Evolutionary conservation across 2,888 invertebrate species (phyloP), one percentile per base, ranked within the genome.

Genomic region (Blera fallax): DNA sequence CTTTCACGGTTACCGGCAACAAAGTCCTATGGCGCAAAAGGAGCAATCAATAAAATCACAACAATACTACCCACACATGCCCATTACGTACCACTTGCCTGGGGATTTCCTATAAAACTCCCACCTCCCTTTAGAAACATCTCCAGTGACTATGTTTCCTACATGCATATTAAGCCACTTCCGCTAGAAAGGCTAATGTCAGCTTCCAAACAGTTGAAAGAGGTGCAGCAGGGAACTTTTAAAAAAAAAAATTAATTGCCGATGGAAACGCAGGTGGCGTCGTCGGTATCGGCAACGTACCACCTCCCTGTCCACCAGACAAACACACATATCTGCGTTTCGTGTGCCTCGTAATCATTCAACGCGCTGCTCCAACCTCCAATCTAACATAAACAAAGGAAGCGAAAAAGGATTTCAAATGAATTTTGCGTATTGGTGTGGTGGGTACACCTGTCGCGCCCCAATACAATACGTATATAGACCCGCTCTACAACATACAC

Each of bases 381-480:
- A 62, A 45, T 34, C 27, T 34, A 52, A 43, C 50, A 40, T 73
- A 80, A 80, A 82, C 69, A 76, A 56, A 64, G 56, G 37, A 70
- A 69, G 58, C 52, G 60, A 69, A 77, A 73, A 79, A 74, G 81
- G 76, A 81, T 81, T 76, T 52, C 2, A 54, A 64, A 21, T 21
- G 45, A 65, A 62, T 69, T 72, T 67, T 43, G 52, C 50, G 32
- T 73, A 27, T 27, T 50, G 16, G 40, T 21, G 50, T 21, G 50
- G n/a, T 56, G 67, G 56, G 29, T 40, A 48, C 81, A 81, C 81
- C 82, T 78, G 82, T 72, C 74, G 60, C 50, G 60, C 58, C 73
- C 40, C 14, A 16, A 45, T 65, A 37, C 72, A 50, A 10, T 64
- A n/a, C n/a, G n/a, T n/a, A n/a, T n/a, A 11, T 64, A 40, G 34